Evolutionary conservation across 1,140 invertebrate genomes (phyloP).

Genomic region (Leptoteleia sp.): DNA sequence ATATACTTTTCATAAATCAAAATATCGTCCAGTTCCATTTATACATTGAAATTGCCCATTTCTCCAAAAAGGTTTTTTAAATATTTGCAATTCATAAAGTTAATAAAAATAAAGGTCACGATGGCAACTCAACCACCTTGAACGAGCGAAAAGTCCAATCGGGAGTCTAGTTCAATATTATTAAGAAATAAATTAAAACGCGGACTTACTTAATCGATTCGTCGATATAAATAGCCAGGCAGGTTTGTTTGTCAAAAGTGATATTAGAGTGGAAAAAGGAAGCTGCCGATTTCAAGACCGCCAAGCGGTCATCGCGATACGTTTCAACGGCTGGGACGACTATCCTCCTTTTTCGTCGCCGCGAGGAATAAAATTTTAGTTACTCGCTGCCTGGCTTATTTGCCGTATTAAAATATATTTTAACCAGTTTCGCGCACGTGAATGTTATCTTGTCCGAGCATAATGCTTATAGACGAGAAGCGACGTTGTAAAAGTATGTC

Average conservation of each 20-base stretch:
- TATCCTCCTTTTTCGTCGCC: slow-evolving; percentile 25
- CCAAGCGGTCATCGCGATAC: slow-evolving; percentile 26
- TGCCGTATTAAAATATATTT: slow-evolving; percentile 32
- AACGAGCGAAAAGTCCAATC: not conserved
- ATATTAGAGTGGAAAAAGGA: slow-evolving; percentile 17
- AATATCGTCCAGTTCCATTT: too few species aligned
- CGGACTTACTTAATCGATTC: slow-evolving; percentile 10
- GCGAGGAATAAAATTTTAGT: slow-evolving; percentile 44
- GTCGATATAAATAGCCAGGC: slow-evolving; percentile 13
- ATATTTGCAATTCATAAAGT: too few species aligned
- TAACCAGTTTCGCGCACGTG: slow-evolving; percentile 27
- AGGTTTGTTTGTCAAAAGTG: slow-evolving; percentile 16
- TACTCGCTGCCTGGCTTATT: slow-evolving; percentile 17
- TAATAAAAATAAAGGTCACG: too few species aligned
- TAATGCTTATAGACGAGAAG: slow-evolving; percentile 55
- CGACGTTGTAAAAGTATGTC: too few species aligned
- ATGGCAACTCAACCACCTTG: slow-evolving; percentile 4
- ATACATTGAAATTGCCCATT: slow-evolving; percentile 1
- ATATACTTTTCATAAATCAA: too few species aligned
- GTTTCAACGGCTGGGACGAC: slow-evolving; percentile 28
- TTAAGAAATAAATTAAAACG: slow-evolving; percentile 13
- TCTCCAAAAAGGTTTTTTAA: slow-evolving; percentile 1
- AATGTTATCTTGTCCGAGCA: slow-evolving; percentile 54
- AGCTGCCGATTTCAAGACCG: slow-evolving; percentile 14
- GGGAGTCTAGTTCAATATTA: not conserved